Evolutionary conservation across 2,888 invertebrate species (phyloP).

Genomic region (Pimpla rufipes): DNA sequence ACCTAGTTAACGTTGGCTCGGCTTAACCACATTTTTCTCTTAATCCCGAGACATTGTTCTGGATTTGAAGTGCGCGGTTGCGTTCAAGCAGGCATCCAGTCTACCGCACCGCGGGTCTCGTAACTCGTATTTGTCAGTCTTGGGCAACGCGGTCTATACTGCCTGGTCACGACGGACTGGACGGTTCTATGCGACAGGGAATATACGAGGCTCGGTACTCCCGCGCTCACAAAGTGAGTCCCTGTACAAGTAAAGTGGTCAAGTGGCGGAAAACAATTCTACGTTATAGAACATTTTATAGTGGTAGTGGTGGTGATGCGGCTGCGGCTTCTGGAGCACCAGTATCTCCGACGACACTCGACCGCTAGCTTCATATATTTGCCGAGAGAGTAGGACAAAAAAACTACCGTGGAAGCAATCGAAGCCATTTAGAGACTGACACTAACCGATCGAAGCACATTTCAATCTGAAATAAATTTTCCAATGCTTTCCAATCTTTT

Average conservation of each 20-base stretch:
- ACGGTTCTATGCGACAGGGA: slow-evolving; percentile 61
- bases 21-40: not conserved
- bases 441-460: no score
- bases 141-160: slow-evolving; percentile 11
- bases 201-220: slow-evolving; percentile 55
- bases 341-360: not conserved
- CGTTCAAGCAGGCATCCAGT: not conserved
- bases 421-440: no score
- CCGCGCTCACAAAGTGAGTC: slow-evolving; percentile 12
- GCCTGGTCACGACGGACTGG: slow-evolving; percentile 37
- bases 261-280: slow-evolving; percentile 46
- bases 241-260: slow-evolving; percentile 12
- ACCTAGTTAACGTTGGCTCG: not conserved
- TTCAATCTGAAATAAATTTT: no score
- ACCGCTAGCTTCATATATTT: not conserved
- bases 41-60: slow-evolving; percentile 25
- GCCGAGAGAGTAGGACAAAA: no score
- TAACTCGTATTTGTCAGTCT: slow-evolving; percentile 66
- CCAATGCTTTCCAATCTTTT: no score
- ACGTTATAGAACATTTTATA: slow-evolving; percentile 16
- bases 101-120: slow-evolving; percentile 43
- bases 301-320: not conserved
- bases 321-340: not conserved
- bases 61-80: slow-evolving; percentile 1
- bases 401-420: no score